Percentiles rank a stretch among this genome's conserved stretches.
These are phyloP conservation scores for Aleiodes leptofemur DNA, from an alignment of 2,888 invertebrate genomes.

Conservation along the genomic window DNA sequence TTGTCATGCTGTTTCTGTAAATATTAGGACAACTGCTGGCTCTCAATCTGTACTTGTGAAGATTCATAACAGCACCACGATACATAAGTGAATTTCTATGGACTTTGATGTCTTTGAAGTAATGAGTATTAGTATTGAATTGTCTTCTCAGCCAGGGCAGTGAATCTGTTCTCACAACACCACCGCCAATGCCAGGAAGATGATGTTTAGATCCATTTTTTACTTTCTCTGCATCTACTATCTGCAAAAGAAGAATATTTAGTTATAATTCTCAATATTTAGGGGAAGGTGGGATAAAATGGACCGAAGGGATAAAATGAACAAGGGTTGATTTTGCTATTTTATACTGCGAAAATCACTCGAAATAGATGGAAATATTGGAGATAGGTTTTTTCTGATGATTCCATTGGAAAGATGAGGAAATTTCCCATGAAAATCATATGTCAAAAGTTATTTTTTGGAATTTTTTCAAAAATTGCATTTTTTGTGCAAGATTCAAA, in stretches of 20 bases:
- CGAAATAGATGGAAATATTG: too few species aligned
- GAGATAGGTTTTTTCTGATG: too few species aligned
- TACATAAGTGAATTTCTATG: constrained; percentile 91
- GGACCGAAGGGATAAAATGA: too few species aligned
- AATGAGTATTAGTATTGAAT: constrained; percentile 81
- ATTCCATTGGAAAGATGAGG: too few species aligned
- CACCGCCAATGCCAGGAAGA: constrained; percentile 59
- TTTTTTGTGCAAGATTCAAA: too few species aligned
- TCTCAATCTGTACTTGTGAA: constrained; percentile 86
- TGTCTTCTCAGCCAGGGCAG: constrained; percentile 77
- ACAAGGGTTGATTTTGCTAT: too few species aligned
- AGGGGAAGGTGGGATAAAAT: too few species aligned
- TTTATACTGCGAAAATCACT: too few species aligned
- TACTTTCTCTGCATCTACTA: constrained; percentile 61
- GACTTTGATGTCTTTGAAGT: constrained; percentile 83
- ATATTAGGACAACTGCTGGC: constrained; percentile 96
- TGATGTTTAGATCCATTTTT: constrained; percentile 66
- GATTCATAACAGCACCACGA: constrained; percentile 89
- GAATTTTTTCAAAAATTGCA: too few species aligned
- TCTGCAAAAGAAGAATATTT: constrained; percentile 52
- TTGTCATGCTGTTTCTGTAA: constrained; percentile 92
- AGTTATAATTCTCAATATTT: too few species aligned
- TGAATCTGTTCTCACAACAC: constrained; percentile 71
- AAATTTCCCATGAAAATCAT: too few species aligned
- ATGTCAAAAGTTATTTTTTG: too few species aligned